Conservation (phyloP, 2,888 invertebrate genomes). For the Eristalis pertinax region DNA sequence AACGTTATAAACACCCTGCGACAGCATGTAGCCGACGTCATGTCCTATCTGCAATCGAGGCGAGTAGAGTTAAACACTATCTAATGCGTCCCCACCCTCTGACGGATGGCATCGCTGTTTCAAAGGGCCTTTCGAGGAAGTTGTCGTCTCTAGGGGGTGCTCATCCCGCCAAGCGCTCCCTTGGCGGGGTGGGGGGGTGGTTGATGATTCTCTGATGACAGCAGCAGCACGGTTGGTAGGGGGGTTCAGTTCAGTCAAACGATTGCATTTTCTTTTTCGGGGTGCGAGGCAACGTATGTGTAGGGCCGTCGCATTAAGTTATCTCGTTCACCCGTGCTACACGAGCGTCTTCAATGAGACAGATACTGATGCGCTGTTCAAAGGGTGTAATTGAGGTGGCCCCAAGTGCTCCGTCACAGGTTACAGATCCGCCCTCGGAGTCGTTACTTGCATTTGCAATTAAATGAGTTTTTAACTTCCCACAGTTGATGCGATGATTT, state of each 20-base stretch:
- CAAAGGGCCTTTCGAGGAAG: slow-evolving; percentile 61
- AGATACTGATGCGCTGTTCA: slow-evolving; percentile 29
- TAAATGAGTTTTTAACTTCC: slow-evolving; percentile 35
- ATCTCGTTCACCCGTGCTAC: slow-evolving; percentile 16
- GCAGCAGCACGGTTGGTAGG: slow-evolving; percentile 30
- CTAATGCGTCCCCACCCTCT: slow-evolving; percentile 32
- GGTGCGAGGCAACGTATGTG: neutral
- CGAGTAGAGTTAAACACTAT: slow-evolving; percentile 48
- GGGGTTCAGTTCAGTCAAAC: neutral
- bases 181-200: neutral
- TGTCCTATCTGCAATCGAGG: slow-evolving; percentile 63
- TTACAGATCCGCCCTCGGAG: slow-evolving; percentile 21
- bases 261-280: slow-evolving; percentile 22
- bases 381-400: slow-evolving; percentile 39
- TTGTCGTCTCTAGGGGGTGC: slow-evolving; percentile 58
- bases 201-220: slow-evolving; percentile 56
- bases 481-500: slow-evolving; percentile 7
- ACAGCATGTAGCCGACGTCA: slow-evolving; percentile 31
- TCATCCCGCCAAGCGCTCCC: neutral
- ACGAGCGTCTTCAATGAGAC: slow-evolving; percentile 49
- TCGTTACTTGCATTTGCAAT: slow-evolving; percentile 30
- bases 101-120: slow-evolving; percentile 46
- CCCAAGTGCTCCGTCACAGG: slow-evolving; percentile 11
- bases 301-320: slow-evolving; percentile 23
- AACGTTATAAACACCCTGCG: slow-evolving; percentile 48